phyloP scores from a whole-genome alignment of 2,113 vertebrate genomes.

The Odontesthes bonariensis region DNA sequence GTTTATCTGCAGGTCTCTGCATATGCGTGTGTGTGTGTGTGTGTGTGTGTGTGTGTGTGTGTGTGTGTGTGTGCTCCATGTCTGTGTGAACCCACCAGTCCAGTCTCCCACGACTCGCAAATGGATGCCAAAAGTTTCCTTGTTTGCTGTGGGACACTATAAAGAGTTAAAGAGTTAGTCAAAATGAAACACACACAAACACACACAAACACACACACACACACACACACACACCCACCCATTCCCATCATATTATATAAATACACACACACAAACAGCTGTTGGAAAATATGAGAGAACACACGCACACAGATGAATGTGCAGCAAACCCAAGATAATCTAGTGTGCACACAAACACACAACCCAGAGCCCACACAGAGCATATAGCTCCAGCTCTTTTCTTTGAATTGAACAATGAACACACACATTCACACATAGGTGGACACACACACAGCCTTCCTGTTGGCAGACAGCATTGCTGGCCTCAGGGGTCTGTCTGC shows the following conservation, averaged over 20 bases:
- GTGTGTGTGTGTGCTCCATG: not conserved
- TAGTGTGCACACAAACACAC: constrained; percentile 28
- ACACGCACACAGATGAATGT: not conserved
- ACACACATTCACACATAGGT: constrained; percentile 31
- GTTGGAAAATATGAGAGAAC: not conserved
- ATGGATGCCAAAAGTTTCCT: constrained; percentile 94
- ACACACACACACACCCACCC: no score
- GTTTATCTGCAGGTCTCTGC: constrained; percentile 8
- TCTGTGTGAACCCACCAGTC: constrained; percentile 89
- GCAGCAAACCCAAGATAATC: constrained; percentile 2
- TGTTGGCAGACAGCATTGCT: constrained; percentile 69
- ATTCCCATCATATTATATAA: not conserved
- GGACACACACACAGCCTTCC: constrained; percentile 41
- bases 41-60: constrained; percentile 15
- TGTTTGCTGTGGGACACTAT: constrained; percentile 94
- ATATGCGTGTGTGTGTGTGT: constrained; percentile 1
- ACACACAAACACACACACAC: no score
- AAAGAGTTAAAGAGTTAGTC: constrained; percentile 79
- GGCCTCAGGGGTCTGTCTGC: constrained; percentile 78
- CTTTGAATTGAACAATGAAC: constrained; percentile 36
- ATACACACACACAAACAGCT: not conserved
- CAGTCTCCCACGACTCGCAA: constrained; percentile 96
- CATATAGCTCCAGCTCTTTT: constrained; percentile 34
- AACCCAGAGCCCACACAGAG: constrained; percentile 15
- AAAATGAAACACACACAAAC: constrained; percentile 27